Evolutionary conservation across 1,140 invertebrate genomes (phyloP), one percentile per base, ranked within the genome.

Genomic region (Antheraea mylitta): DNA sequence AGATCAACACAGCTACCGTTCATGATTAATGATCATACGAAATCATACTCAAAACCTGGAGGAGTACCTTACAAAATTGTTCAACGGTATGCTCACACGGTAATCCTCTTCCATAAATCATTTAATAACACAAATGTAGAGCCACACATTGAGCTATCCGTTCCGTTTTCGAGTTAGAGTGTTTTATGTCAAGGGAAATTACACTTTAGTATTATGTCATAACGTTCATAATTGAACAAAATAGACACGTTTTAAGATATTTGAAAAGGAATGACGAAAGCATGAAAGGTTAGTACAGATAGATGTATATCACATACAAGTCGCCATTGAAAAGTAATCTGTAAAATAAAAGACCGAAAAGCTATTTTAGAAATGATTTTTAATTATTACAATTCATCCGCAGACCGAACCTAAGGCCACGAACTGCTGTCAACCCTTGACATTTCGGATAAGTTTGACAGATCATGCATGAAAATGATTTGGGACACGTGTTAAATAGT

Each of bases 121-220:
- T 91, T 90, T 90, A 90, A 89, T 91, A 90, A 90, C 87, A 89
- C 85, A 87, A 91, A 90, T 86, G 86, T 86, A 89, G 79, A 88
- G 85, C 87, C 87, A 89, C 87, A 90, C 87, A 90, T 84, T 86
- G 82, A 85, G 86, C 85, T 86, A 80, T 86, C 87, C 84, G 87
- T 91, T 91, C 89, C 89, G 89, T 84, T 85, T 79, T 83, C 73
- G 72, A 83, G 79, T 82, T 80, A 77, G 67, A 72, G 76, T 69
- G 36, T 63, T 0, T 58, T 18, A 22, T 66, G 11, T 16, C 68
- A 72, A 74, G 66, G 67, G 18, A 84, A 84, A 76, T 69, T 36
- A 48, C 58, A 71, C 73, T 75, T 69, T 82, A 3, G 16, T 45
- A 8, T 62, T 71, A 53, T 53, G 7, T 1, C 6, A 53, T 53